A percentile compares a stretch with the other conserved stretches of the same genome.
Evolutionary conservation across 2,888 invertebrate genomes (phyloP).

Genomic region (Synanthedon tipuliformis): DNA sequence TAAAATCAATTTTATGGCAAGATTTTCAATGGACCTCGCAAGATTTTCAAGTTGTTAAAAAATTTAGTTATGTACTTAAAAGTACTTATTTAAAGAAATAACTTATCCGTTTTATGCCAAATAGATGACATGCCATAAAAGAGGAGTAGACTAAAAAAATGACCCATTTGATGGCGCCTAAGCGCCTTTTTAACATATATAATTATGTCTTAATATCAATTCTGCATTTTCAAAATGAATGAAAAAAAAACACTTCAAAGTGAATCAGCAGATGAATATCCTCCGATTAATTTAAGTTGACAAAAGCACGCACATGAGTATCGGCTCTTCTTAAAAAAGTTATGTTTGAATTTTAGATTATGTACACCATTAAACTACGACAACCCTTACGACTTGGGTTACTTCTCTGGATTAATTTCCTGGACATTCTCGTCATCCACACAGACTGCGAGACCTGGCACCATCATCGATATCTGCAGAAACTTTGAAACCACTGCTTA

Average conservation of each 20-base stretch:
- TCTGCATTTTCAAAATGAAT: too few relatives aligned
- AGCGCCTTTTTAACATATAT: too few relatives aligned
- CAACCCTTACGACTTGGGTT: conserved; percentile 36
- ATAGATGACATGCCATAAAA: not conserved
- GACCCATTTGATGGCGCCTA: too few relatives aligned
- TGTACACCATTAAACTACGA: conserved; percentile 42
- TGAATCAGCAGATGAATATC: not conserved
- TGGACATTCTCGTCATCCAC: conserved; percentile 50
- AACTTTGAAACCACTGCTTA: conserved; percentile 30
- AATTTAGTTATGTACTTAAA: not conserved
- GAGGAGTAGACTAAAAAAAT: too few relatives aligned
- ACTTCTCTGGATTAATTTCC: conserved; percentile 47
- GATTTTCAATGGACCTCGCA: not conserved
- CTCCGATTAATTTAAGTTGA: not conserved
- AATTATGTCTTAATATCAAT: too few relatives aligned
- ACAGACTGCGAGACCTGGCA: conserved; percentile 43
- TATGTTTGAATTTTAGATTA: conserved; percentile 24
- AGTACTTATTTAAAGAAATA: not conserved
- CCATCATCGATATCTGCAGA: conserved; percentile 30
- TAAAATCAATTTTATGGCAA: conserved; percentile 1
- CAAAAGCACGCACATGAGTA: too few relatives aligned
- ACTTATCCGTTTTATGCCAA: not conserved
- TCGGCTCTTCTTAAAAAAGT: too few relatives aligned
- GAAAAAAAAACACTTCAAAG: too few relatives aligned
- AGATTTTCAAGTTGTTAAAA: not conserved